Base-by-base conservation (phyloP, 23 tunicate species). In the Aplidium turbinatum region DNA sequence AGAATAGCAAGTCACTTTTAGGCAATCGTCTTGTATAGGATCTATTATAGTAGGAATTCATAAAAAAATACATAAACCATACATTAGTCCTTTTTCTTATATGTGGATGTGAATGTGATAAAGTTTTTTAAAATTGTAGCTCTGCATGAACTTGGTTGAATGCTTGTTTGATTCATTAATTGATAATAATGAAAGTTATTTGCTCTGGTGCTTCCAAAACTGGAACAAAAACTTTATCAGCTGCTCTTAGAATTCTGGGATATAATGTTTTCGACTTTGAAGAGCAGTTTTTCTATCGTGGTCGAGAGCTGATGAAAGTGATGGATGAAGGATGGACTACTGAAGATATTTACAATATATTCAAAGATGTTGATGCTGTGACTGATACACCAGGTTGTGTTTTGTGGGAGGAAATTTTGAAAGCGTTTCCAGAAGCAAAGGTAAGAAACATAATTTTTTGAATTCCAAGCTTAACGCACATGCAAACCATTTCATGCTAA, bases 371-470 rank as follows among this genome's bases (percentile, higher is more conserved):
- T 0, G 85, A 80, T 35, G 85, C 78, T 2, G 48, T 80, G 22
- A 35, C 78, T 13, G 85, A 80, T 57, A 22, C 70, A n/a, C 85
- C 85, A 0, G 47, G 77, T 30, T 80, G 85, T 36, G 23, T 39
- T 38, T 27, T 69, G 7, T 80, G 85, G 85, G 85, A 80, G 35
- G 78, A 80, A 46, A 13, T 80, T 0, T 58, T 30, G 21, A 34
- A 80, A 69, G 85, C 85, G 21, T 80, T 80, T 69, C 85, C 85
- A 23, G 77, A 80, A 26, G 67, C 85, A 9, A 80, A 80, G 57
- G 85, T 80, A 36, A 65, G 72, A 7, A 21, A 3, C 4, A 28
- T 60, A 6, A 30, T 60, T 30, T 60, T 60, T 26, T 30, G 7
- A 60, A 6, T n/a, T n/a, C n/a, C n/a, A n/a, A n/a, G n/a, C n/a